Conservation (phyloP, 1,140 invertebrate genomes). For the Procambarus clarkii region DNA sequence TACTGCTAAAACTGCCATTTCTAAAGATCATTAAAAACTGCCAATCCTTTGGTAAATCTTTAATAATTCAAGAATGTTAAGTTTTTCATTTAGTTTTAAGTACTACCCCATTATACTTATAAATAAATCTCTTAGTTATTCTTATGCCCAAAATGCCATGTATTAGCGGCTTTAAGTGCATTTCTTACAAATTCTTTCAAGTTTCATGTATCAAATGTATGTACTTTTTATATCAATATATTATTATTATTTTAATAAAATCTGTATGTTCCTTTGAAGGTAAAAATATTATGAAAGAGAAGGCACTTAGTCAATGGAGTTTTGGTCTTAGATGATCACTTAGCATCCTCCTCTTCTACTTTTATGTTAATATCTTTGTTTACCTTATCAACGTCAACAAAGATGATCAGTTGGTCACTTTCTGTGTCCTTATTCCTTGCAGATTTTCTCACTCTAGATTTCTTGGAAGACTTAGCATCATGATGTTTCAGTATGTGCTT, state of each 20-base stretch:
- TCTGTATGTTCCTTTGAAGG: constrained; percentile 4
- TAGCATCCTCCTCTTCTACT: constrained; percentile 7
- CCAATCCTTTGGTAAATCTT: neutral
- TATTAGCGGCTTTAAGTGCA: too few relatives aligned
- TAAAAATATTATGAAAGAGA: neutral
- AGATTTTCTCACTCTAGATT: neutral
- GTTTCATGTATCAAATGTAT: neutral
- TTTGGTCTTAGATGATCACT: neutral
- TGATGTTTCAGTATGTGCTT: constrained; percentile 74
- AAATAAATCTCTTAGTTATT: neutral
- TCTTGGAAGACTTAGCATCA: neutral
- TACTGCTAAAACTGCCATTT: neutral
- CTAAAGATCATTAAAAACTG: neutral
- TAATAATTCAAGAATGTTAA: neutral
- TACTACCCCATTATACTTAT: neutral
- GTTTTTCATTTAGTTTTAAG: neutral
- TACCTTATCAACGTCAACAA: constrained; percentile 26
- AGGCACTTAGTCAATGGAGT: neutral
- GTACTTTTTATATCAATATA: neutral
- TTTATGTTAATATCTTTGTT: neutral
- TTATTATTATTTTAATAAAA: neutral
- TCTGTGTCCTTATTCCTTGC: neutral
- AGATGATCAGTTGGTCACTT: neutral
- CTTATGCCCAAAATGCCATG: neutral
- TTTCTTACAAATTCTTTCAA: neutral